phyloP scores from a whole-genome alignment of 2,113 vertebrate genomes.

The Colistium nudipinnis region DNA sequence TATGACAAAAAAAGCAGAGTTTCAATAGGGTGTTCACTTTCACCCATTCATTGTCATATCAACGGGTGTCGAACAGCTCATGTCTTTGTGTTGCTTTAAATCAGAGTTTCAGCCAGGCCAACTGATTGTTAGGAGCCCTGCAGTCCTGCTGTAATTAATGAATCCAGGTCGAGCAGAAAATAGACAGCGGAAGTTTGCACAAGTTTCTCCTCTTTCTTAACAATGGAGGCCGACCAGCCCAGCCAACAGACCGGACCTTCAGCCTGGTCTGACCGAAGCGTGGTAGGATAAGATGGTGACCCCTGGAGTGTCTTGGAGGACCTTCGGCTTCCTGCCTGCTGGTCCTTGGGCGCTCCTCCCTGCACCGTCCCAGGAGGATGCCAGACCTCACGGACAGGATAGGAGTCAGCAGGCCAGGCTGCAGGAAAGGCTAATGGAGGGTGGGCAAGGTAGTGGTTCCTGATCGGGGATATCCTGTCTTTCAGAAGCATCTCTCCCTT shows the following conservation, averaged over 20 bases:
- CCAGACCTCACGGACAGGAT: conserved; percentile 63
- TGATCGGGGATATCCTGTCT: conserved; percentile 82
- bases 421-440: conserved; percentile 62
- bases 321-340: conserved; percentile 72
- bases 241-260: conserved; percentile 53
- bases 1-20: conserved; percentile 19
- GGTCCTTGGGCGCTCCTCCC: conserved; percentile 34
- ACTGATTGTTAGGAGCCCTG: conserved; percentile 15
- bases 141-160: conserved; percentile 65
- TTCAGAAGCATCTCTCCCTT: conserved; percentile 62
- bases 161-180: conserved; percentile 70
- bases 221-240: conserved; percentile 68
- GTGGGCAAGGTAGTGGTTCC: conserved; percentile 62
- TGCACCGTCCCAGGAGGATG: conserved; percentile 42
- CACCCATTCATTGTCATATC: conserved; percentile 33
- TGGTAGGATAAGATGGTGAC: conserved; percentile 65
- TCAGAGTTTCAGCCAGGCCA: conserved; percentile 27
- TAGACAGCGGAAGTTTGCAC: conserved; percentile 74
- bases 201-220: conserved; percentile 58
- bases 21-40: conserved; percentile 25
- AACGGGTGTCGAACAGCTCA: conserved; percentile 35
- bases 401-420: conserved; percentile 62
- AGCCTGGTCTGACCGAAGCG: background rate
- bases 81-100: conserved; percentile 48
- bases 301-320: conserved; percentile 73